These are phyloP conservation scores for Oryzias curvinotus DNA, from an alignment of 2,113 vertebrate species.

Conservation along the genomic window DNA sequence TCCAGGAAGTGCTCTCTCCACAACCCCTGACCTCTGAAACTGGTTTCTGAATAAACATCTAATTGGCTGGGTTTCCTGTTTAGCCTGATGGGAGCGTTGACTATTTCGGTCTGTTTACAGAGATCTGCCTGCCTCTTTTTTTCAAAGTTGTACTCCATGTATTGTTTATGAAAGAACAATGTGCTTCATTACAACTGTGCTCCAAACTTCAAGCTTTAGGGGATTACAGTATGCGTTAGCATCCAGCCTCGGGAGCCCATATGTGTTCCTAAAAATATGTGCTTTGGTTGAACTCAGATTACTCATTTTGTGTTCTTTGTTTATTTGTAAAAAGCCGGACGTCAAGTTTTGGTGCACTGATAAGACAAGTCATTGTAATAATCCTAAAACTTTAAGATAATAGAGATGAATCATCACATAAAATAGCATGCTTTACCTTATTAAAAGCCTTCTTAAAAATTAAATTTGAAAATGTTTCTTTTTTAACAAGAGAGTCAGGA, in stretches of 20 bases:
- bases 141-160: conserved; percentile 56
- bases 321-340: conserved; percentile 52
- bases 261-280: conserved; percentile 50
- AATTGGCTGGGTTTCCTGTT: conserved; percentile 84
- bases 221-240: conserved; percentile 35
- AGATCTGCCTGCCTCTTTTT: conserved; percentile 60
- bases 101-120: conserved; percentile 82
- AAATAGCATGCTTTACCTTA: conserved; percentile 7
- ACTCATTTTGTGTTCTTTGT: conserved; percentile 40
- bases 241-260: conserved; percentile 34
- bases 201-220: conserved; percentile 53
- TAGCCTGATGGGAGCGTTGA: conserved; percentile 76
- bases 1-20: conserved; percentile 78
- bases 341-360: conserved; percentile 37
- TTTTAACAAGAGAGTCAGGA: neutral
- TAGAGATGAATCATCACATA: conserved; percentile 6
- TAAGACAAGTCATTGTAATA: conserved; percentile 30
- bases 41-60: conserved; percentile 79
- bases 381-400: conserved; percentile 11
- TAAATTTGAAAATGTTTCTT: conserved; percentile 9
- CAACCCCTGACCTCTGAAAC: conserved; percentile 73
- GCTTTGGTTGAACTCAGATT: conserved; percentile 44
- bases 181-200: conserved; percentile 39
- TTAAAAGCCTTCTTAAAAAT: conserved; percentile 22
- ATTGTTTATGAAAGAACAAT: conserved; percentile 76